Conservation (phyloP, 2,888 invertebrate species). For the Pasiphila rectangulata region DNA sequence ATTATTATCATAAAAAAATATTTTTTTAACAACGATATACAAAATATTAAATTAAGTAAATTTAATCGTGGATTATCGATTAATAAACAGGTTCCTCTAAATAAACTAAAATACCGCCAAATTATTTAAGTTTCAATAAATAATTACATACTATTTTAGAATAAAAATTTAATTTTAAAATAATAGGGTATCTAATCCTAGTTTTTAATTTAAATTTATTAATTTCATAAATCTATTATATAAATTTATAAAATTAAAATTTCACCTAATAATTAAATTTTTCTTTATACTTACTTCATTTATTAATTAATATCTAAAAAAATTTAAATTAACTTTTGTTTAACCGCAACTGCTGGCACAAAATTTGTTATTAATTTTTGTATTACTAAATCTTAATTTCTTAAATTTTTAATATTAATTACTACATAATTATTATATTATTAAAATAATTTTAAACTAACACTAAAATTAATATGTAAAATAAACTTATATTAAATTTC, state of each 20-base stretch:
- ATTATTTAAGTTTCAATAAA: constrained; percentile 84
- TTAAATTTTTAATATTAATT: constrained; percentile 81
- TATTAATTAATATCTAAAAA: constrained; percentile 67
- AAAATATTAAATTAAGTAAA: constrained; percentile 74
- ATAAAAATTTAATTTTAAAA: constrained; percentile 73
- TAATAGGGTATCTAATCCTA: constrained; percentile 87
- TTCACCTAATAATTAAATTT: too few species aligned
- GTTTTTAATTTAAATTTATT: constrained; percentile 76
- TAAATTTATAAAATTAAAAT: too few species aligned
- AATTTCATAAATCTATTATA: constrained; percentile 62
- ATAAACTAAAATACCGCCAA: constrained; percentile 86
- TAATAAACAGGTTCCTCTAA: constrained; percentile 86
- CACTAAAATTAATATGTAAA: too few species aligned
- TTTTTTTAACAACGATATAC: constrained; percentile 74
- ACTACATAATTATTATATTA: too few species aligned
- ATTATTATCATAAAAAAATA: constrained; percentile 67
- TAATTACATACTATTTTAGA: constrained; percentile 80
- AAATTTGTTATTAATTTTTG: constrained; percentile 81
- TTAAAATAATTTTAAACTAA: too few species aligned
- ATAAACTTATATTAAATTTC: too few species aligned
- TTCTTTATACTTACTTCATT: too few species aligned
- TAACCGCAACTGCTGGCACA: constrained; percentile 88
- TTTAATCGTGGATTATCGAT: constrained; percentile 84
- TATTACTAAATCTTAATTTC: constrained; percentile 83
- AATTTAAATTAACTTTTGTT: constrained; percentile 81